A percentile compares a stretch with the other conserved stretches of the same genome.
Evolutionary conservation across 2,113 vertebrate species (phyloP).

Genomic region (Tragelaphus buxtoni): DNA sequence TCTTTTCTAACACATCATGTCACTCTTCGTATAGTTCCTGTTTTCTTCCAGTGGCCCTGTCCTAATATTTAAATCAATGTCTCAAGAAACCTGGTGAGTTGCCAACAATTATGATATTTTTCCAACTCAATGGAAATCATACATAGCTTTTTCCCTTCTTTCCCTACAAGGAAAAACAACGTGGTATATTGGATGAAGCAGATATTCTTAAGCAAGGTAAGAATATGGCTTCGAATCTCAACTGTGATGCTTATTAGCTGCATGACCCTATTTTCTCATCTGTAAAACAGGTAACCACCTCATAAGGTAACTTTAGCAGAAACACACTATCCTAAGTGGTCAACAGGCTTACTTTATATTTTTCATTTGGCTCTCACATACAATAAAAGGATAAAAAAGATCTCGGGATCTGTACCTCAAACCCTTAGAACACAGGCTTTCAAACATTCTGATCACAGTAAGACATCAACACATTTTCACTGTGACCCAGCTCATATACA

Average conservation of each 20-base stretch:
- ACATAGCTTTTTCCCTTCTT: slow-evolving; percentile 17
- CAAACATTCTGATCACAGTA: slow-evolving; percentile 8
- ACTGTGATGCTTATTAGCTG: neutral
- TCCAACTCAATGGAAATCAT: neutral
- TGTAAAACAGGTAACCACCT: neutral
- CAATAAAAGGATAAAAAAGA: neutral
- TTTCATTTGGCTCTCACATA: neutral
- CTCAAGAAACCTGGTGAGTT: neutral
- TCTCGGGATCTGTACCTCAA: neutral
- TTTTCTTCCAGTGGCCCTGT: neutral
- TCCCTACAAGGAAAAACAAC: neutral
- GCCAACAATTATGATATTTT: neutral
- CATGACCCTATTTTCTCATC: neutral
- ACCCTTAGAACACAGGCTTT: neutral
- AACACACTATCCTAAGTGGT: neutral
- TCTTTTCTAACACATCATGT: neutral
- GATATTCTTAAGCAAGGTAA: slow-evolving; percentile 4
- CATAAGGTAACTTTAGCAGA: neutral
- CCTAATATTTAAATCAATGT: neutral
- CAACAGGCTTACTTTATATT: neutral
- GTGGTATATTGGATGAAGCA: neutral
- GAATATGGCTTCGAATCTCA: neutral
- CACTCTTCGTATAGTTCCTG: neutral
- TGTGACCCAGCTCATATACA: neutral
- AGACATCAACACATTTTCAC: slow-evolving; percentile 19